Conservation (phyloP, 2,888 invertebrate genomes). For the Clanis bilineata region DNA sequence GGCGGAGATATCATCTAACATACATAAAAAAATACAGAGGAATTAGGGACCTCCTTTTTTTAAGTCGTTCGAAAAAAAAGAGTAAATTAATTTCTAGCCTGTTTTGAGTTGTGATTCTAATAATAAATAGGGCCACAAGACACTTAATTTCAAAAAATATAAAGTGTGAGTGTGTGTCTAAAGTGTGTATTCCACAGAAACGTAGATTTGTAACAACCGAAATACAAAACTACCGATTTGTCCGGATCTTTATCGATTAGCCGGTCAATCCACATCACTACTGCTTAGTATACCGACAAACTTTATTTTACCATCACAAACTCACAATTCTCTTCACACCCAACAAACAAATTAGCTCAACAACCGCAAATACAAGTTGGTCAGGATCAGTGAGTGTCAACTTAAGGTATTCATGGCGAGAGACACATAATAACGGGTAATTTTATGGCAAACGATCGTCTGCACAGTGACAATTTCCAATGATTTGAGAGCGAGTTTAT, state of each 20-base stretch:
- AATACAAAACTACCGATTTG: not conserved
- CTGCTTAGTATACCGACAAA: not conserved
- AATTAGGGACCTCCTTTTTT: too few species aligned
- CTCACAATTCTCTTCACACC: not conserved
- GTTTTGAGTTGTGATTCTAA: too few species aligned
- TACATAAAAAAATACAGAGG: too few species aligned
- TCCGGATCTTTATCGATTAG: not conserved
- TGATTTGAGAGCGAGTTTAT: conserved; percentile 24
- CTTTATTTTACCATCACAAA: not conserved
- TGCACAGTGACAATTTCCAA: conserved; percentile 21
- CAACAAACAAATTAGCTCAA: not conserved
- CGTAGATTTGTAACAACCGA: too few species aligned
- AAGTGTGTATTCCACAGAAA: too few species aligned
- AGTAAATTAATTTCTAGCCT: too few species aligned
- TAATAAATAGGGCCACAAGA: too few species aligned
- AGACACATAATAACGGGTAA: conserved; percentile 40
- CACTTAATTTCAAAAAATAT: too few species aligned
- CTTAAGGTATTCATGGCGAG: conserved; percentile 37
- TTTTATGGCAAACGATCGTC: conserved; percentile 24
- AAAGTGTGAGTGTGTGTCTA: too few species aligned
- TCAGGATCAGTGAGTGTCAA: conserved; percentile 15
- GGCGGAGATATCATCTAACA: too few species aligned
- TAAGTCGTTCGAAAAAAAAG: too few species aligned
- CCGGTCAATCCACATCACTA: not conserved
- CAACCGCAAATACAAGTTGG: conserved; percentile 6